A percentile compares a stretch with the other conserved stretches of the same genome.
phyloP scores from a whole-genome alignment of 2,113 vertebrate species.

The Semicossyphus pulcher region DNA sequence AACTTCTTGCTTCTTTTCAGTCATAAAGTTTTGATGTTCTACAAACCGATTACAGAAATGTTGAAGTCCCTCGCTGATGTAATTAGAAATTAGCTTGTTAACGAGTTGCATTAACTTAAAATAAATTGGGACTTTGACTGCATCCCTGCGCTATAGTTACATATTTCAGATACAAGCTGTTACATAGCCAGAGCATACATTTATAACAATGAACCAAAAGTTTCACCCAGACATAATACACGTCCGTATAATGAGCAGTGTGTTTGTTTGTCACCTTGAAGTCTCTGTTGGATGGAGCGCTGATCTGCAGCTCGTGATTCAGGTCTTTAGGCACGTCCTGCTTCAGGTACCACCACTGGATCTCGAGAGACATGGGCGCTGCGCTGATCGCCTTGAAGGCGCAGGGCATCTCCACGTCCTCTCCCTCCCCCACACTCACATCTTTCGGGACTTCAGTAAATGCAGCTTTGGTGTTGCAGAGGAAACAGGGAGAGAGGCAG shows the following conservation, averaged over 20 bases:
- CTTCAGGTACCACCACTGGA: conserved; percentile 97
- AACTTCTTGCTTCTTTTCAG: no score
- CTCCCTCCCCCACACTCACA: conserved; percentile 93
- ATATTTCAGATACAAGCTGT: no score
- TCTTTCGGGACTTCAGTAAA: conserved; percentile 97
- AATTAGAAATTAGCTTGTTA: no score
- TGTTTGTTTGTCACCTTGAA: conserved; percentile 77
- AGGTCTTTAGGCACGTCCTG: conserved; percentile 87
- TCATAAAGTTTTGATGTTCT: background rate
- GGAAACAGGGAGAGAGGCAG: conserved; percentile 36
- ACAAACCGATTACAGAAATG: background rate
- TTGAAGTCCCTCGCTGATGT: background rate
- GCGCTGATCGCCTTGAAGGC: conserved; percentile 92
- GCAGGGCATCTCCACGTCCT: conserved; percentile 97
- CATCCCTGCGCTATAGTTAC: no score
- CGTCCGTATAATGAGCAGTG: no score
- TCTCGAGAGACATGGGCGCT: conserved; percentile 93
- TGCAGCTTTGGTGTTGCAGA: conserved; percentile 82
- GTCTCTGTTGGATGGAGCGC: conserved; percentile 85
- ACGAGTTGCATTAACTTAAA: no score
- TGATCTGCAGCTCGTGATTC: conserved; percentile 89
- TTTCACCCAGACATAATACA: no score
- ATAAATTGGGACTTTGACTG: no score
- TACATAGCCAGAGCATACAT: no score
- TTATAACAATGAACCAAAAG: no score